Base-by-base conservation (phyloP, 2,113 vertebrate species). In the Lethenteron camtschaticum region DNA sequence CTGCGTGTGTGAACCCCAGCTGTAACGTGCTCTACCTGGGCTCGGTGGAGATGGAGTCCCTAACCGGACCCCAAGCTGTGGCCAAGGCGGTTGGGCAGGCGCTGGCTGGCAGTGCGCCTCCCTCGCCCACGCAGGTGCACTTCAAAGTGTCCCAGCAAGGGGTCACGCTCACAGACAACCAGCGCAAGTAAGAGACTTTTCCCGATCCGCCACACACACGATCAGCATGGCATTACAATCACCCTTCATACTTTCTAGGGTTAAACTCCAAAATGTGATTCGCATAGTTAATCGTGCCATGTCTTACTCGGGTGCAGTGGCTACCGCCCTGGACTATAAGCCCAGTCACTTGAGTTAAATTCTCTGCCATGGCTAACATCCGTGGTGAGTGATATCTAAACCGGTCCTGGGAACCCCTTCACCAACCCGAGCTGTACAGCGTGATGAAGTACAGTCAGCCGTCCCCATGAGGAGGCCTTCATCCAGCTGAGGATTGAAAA, bases 61-160 rank as follows among this genome's bases (percentile, higher is more conserved):
- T 94, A 73, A 94, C 89, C 0, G 89, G 89, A 13, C 89, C 89
- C 0, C 83, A 90, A 68, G 89, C 89, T 0, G 78, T 94, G 74
- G 83, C 86, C 74, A 86, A 81, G 75, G 87, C 89, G 58, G 82
- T 84, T 68, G 83, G 82, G 16, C 81, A 79, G 55, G 85, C 84
- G 20, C 76, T 88, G 78, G 76, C 78, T 71, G 78, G 83, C 73
- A 84, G 77, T 57, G 82, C 85, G 4, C 80, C 78, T 58, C 81
- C 87, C 1, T 75, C 75, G 1, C 81, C 86, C 63, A 85, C 84
- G 0, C 56, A 83, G 56, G 85, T 89, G 72, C 89, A 91, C 78
- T 91, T 94, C 78, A 91, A 91, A 80, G 89, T 90, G 76, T 87
- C 88, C 1, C 78, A 82, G 71, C 88, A 89, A 76, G 89, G 89